A percentile compares a stretch with the other conserved stretches of the same genome.
These are phyloP conservation scores for Andrena praecox DNA, from an alignment of 2,888 invertebrate species.

Conservation along the genomic window DNA sequence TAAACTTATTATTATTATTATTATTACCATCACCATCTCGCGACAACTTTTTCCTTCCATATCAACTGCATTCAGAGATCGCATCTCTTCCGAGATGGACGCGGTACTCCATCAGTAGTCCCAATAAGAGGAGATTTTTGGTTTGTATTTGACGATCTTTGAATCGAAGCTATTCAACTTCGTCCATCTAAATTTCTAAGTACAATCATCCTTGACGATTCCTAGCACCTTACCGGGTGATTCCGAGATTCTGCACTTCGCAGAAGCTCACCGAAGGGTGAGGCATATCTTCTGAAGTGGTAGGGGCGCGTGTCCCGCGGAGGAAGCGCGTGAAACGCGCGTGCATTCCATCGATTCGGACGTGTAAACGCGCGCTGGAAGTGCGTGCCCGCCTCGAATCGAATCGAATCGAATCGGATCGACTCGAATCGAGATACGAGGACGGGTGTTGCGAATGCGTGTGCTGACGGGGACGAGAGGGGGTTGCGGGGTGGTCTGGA, in stretches of 20 bases:
- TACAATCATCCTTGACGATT: background rate
- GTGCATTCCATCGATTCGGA: conserved; percentile 62
- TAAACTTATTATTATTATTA: no score
- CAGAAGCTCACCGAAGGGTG: background rate
- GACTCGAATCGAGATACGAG: conserved; percentile 50
- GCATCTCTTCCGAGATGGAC: no score
- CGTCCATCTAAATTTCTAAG: background rate
- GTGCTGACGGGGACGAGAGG: conserved; percentile 24
- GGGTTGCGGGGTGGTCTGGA: conserved; percentile 43
- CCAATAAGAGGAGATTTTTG: no score
- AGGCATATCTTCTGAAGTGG: background rate
- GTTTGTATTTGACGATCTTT: no score
- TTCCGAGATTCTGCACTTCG: background rate
- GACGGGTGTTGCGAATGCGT: conserved; percentile 45
- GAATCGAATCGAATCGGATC: conserved; percentile 32
- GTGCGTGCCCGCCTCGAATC: conserved; percentile 55
- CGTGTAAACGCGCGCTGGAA: conserved; percentile 61
- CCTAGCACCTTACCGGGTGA: background rate
- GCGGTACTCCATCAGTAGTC: no score
- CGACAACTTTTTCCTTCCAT: background rate
- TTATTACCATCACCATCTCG: no score
- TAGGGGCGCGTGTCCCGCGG: conserved; percentile 15
- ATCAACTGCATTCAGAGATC: no score
- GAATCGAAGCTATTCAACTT: no score
- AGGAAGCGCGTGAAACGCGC: conserved; percentile 64